Percentiles rank a stretch among this genome's conserved stretches.
Conservation (phyloP, 2,888 invertebrate genomes). For the Ramazzottius varieornatus region DNA sequence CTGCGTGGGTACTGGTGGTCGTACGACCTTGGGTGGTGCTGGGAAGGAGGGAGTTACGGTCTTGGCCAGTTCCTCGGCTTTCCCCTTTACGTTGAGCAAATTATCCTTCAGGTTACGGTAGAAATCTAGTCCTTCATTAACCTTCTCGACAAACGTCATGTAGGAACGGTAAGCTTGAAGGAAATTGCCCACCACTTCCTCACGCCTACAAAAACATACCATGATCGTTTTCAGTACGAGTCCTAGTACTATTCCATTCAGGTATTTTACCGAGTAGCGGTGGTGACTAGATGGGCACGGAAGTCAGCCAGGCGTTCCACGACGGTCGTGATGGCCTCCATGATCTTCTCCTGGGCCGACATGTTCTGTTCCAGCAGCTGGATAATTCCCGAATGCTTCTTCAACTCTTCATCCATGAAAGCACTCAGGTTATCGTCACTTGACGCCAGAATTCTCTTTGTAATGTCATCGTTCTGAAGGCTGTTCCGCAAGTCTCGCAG, state of each 20-base stretch:
- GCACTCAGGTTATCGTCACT: neutral
- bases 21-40: neutral
- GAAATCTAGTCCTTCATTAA: neutral
- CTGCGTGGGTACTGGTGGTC: neutral
- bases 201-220: neutral
- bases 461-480: neutral
- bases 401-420: neutral
- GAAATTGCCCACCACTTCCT: neutral
- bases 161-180: neutral
- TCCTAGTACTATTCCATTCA: neutral
- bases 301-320: constrained; percentile 2
- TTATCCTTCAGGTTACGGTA: neutral
- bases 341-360: neutral
- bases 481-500: neutral
- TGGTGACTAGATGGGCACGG: neutral
- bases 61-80: neutral
- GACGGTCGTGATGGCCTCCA: neutral
- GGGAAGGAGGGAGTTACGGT: neutral
- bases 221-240: neutral
- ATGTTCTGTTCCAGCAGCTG: neutral
- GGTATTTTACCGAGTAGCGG: neutral
- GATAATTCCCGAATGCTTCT: neutral
- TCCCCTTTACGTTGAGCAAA: neutral
- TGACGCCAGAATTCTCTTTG: neutral
- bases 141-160: neutral